Evolutionary conservation across 2,888 invertebrate genomes (phyloP), one percentile per base, ranked within the genome.

Genomic region (Venustoraphidia nigricollis): DNA sequence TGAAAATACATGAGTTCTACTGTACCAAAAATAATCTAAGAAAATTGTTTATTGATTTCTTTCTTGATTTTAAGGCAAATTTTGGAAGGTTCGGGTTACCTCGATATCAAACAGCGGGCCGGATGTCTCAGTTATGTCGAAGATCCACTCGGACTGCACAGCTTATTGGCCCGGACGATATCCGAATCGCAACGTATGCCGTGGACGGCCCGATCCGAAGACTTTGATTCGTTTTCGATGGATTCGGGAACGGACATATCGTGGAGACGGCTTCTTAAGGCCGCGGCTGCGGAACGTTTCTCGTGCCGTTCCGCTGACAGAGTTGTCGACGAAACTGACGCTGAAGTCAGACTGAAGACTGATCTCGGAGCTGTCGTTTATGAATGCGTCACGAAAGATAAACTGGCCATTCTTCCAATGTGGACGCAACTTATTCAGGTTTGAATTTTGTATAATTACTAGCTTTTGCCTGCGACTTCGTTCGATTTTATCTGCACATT

Each of bases 91-190:
- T 78, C 79, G 1, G 78, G 79, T 57, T 79, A 80, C 41, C 71
- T 94, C 38, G 83, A 85, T 60, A 85, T 94, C 10, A 93, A 94
- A 61, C 90, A 91, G 60, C 77, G 87, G 55, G 90, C 89, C 2
- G 93, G 93, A 10, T 89, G 90, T 59, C 72, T 93, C 8, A 87
- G 92, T 0, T 89, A 93, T 66, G 66, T 78, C 13, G 86, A 86
- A 62, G 93, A 94, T 69, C 91, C 91, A 1, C 71, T 78, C 57
- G 86, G 89, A 2, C 81, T 83, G 60, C 78, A 82, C 60, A 85
- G 84, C 54, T 73, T 89, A 47, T 68, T 89, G 45, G 86, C 88
- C 0, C 82, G 84, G 58, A 82, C 85, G 0, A 64, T 89, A n/a
- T 88, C 88, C 0, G 76, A 83, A 35, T 84, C 86, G 56, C 73